phyloP scores from a whole-genome alignment of 2,888 invertebrate genomes.

The Dilophus febrilis region DNA sequence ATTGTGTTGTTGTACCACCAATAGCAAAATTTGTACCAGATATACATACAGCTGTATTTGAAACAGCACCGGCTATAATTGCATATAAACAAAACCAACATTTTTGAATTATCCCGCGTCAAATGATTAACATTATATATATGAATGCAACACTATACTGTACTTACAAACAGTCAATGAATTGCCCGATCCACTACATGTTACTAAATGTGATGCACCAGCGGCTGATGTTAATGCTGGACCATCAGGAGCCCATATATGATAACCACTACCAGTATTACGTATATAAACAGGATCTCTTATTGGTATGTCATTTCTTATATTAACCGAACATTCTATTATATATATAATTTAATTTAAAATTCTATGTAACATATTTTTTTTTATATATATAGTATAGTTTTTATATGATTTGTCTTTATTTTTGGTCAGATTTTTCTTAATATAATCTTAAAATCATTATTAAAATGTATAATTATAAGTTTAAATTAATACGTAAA shows the following conservation, averaged over 20 bases:
- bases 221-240: background rate
- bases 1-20: background rate
- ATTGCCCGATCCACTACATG: conserved; percentile 3
- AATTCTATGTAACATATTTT: too few relatives aligned
- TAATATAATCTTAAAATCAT: too few relatives aligned
- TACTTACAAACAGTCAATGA: background rate
- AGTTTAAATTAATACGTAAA: too few relatives aligned
- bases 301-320: background rate
- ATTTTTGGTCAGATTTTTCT: too few relatives aligned
- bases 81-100: too few relatives aligned
- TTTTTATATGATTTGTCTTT: too few relatives aligned
- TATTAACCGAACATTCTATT: conserved; percentile 1
- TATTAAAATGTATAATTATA: too few relatives aligned
- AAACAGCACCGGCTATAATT: too few relatives aligned
- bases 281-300: background rate
- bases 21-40: background rate
- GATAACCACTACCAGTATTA: background rate
- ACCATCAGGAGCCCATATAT: background rate
- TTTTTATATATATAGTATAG: too few relatives aligned
- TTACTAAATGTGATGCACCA: background rate
- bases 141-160: too few relatives aligned
- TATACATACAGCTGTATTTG: background rate
- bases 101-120: too few relatives aligned
- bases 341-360: too few relatives aligned
- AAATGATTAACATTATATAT: background rate